Evolutionary conservation across 2,888 invertebrate species (phyloP), one percentile per base, ranked within the genome.

Genomic region (Pemphredon lugubris): DNA sequence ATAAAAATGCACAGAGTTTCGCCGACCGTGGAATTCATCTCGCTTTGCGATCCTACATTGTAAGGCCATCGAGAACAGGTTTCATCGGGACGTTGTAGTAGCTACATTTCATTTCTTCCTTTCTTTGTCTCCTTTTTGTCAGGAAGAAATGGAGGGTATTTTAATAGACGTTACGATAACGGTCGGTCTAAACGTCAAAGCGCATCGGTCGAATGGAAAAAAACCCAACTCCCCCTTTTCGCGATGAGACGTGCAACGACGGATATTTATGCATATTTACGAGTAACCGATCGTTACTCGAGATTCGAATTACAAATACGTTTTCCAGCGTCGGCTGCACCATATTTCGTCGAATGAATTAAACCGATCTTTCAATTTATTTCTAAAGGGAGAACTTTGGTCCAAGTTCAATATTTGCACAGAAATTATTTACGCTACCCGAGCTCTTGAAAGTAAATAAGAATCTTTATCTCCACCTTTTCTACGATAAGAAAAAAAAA

Each of bases 21-120:
- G 65, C 55, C 44, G 76, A 73, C 47, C 69, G 55, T 61, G 61
- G 73, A 76, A 76, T 76, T 47, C 76, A 76, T 76, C 76, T 69
- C 61, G 69, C 47, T 69, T 73, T 48, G 48, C 69, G 73, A 73
- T 76, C 58, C 55, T n/a, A 54, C 57, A 57, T 61, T 76, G 73
- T 65, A 73, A 76, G 73, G 61, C 55, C 73, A 61, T 65, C 55
- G 47, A 61, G 59, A 76, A 76, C 76, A 69, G 73, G 76, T 76
- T 76, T 76, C 69, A 69, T 60, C 55, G 75, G 63, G 60, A 44
- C 44, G 44, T 20, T 50, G 58, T 47, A 45, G 55, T 48, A n/a
- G n/a, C n/a, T n/a, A n/a, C n/a, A n/a, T n/a, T n/a, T n/a, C n/a
- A n/a, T n/a, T n/a, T n/a, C n/a, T n/a, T n/a, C n/a, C n/a, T n/a